Evolutionary conservation across 1,140 invertebrate genomes (phyloP).

Genomic region (Solenopsis fugax): DNA sequence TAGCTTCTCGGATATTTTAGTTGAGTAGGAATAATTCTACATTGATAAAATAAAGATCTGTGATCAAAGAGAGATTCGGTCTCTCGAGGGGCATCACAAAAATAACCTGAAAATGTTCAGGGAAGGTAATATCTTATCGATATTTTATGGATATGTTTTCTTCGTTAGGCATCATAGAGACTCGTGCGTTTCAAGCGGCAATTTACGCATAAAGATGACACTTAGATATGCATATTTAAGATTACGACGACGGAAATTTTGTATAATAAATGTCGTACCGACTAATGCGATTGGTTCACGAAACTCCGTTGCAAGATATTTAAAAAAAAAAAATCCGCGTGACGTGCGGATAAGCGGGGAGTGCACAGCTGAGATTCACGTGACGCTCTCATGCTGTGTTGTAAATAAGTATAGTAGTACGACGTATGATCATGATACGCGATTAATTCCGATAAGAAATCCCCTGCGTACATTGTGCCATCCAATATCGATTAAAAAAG

Average conservation of each 20-base stretch:
- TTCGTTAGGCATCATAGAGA: neutral
- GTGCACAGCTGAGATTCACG: constrained; percentile 57
- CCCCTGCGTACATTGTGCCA: neutral
- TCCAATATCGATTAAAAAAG: neutral
- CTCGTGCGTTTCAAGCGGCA: neutral
- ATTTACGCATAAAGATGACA: neutral
- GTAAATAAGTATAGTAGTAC: constrained; percentile 28
- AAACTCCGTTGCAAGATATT: neutral
- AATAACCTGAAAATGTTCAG: neutral
- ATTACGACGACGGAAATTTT: constrained; percentile 47
- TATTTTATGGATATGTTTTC: constrained; percentile 29
- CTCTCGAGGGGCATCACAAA: neutral
- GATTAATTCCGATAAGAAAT: constrained; percentile 65
- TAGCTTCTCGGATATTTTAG: neutral
- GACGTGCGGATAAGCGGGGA: neutral
- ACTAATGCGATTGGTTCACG: constrained; percentile 4
- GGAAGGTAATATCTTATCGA: constrained; percentile 43
- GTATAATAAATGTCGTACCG: neutral
- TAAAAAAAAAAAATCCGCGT: constrained; percentile 18
- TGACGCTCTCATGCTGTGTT: constrained; percentile 65
- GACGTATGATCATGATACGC: constrained; percentile 65
- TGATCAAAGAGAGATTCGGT: neutral
- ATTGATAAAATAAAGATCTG: neutral
- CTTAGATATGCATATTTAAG: constrained; percentile 1
- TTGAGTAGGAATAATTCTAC: neutral